phyloP scores from a whole-genome alignment of 2,113 vertebrate species.

The Brachyistius frenatus region DNA sequence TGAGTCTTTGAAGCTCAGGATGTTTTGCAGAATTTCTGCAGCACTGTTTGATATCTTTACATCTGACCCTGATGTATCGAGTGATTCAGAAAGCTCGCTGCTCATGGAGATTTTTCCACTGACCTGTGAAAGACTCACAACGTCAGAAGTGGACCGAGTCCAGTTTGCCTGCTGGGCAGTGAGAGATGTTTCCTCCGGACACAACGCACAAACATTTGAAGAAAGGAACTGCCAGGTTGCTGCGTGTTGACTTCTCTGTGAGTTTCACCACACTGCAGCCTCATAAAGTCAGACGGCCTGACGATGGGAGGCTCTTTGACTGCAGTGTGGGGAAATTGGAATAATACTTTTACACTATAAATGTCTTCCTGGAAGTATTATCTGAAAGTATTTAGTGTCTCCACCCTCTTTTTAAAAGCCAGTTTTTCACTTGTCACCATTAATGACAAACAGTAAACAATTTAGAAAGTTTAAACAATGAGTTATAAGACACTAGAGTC shows the following conservation, averaged over 20 bases:
- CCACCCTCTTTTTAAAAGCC: too few species aligned
- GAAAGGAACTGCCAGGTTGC: too few species aligned
- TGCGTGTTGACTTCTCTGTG: not conserved
- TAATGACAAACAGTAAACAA: too few species aligned
- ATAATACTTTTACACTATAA: too few species aligned
- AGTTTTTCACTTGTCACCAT: too few species aligned
- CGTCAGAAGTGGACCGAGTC: not conserved
- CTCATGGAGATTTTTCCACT: not conserved
- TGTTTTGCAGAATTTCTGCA: not conserved
- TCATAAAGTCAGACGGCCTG: not conserved
- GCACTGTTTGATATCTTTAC: not conserved
- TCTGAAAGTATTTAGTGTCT: too few species aligned
- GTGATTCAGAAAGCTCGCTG: not conserved
- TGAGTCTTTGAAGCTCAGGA: not conserved
- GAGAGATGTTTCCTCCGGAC: not conserved
- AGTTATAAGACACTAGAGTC: too few species aligned
- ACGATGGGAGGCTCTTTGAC: too few species aligned
- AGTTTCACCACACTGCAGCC: not conserved
- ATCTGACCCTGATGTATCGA: not conserved
- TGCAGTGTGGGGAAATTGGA: too few species aligned
- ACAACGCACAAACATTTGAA: not conserved
- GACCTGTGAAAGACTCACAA: conserved; percentile 2
- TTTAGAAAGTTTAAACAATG: too few species aligned
- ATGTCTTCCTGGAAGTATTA: too few species aligned
- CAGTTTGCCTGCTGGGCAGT: not conserved